Conservation (phyloP, 2,888 invertebrate species). For the Eristalis arbustorum region DNA sequence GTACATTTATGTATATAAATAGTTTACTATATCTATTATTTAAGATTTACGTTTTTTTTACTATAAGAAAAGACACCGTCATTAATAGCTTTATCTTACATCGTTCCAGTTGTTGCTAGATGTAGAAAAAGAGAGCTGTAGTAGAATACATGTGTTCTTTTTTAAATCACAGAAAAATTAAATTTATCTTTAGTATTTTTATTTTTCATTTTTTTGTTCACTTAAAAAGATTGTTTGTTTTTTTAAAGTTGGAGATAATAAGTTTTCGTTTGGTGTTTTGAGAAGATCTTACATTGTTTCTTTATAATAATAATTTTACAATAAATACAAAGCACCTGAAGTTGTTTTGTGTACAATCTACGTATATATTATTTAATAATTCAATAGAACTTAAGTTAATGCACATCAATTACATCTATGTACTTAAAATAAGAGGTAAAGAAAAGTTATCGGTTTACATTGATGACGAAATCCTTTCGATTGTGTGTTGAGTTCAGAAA, state of each 20-base stretch:
- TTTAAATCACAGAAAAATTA: constrained; percentile 74
- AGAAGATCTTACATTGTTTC: constrained; percentile 38
- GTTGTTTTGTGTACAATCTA: constrained; percentile 64
- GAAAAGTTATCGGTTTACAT: background rate
- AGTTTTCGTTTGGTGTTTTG: constrained; percentile 53
- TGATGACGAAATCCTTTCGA: background rate
- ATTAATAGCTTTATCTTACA: constrained; percentile 50
- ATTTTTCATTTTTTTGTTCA: constrained; percentile 37
- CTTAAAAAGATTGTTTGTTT: constrained; percentile 47
- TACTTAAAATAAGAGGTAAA: constrained; percentile 8
- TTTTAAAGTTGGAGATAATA: constrained; percentile 50
- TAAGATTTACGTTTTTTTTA: constrained; percentile 56
- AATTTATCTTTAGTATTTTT: constrained; percentile 43
- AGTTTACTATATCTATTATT: constrained; percentile 55
- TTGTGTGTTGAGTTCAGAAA: constrained; percentile 2
- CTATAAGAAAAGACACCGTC: constrained; percentile 66
- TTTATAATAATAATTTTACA: constrained; percentile 39
- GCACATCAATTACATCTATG: constrained; percentile 50
- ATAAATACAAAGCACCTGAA: constrained; percentile 69
- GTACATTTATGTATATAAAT: constrained; percentile 70
- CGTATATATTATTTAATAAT: constrained; percentile 36
- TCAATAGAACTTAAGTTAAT: background rate
- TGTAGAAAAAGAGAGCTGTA: constrained; percentile 66
- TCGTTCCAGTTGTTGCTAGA: constrained; percentile 55
- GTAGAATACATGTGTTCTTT: constrained; percentile 57